Conservation (phyloP, 2,888 invertebrate genomes). For the Acanthosoma haemorrhoidale region DNA sequence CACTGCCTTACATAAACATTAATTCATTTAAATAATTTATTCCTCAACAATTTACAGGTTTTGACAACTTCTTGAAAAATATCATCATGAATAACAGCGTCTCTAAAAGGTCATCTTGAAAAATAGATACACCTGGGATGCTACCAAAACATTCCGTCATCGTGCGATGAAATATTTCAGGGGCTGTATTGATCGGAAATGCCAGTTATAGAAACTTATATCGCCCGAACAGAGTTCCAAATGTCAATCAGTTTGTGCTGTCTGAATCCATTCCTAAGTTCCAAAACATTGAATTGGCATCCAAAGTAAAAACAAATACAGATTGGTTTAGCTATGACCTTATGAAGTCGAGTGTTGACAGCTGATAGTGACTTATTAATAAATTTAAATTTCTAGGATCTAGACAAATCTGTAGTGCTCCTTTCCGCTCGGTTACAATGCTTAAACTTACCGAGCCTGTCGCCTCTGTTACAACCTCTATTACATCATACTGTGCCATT, state of each 20-base stretch:
- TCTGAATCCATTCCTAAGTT: constrained; percentile 15
- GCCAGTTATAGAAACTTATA: constrained; percentile 26
- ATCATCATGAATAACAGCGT: neutral
- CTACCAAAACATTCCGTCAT: neutral
- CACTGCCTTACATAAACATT: too few species aligned
- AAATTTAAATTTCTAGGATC: constrained; percentile 27
- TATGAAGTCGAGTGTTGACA: constrained; percentile 22
- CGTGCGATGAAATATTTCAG: neutral
- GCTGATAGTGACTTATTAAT: constrained; percentile 22
- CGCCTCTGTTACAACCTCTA: constrained; percentile 24
- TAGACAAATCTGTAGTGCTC: constrained; percentile 28
- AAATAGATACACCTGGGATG: neutral
- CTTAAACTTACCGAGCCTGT: constrained; percentile 31
- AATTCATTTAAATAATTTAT: too few species aligned
- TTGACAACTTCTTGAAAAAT: neutral
- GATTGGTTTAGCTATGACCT: too few species aligned
- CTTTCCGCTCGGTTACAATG: constrained; percentile 21
- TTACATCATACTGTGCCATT: constrained; percentile 16
- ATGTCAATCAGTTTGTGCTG: constrained; percentile 26
- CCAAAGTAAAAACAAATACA: constrained; percentile 25
- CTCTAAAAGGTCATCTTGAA: neutral
- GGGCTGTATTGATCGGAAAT: neutral
- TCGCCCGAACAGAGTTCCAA: constrained; percentile 27
- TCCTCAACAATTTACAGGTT: too few species aligned
- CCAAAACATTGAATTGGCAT: constrained; percentile 24